Conservation (phyloP, 2,113 vertebrate species). For the Sinocyclocheilus rhinocerous region DNA sequence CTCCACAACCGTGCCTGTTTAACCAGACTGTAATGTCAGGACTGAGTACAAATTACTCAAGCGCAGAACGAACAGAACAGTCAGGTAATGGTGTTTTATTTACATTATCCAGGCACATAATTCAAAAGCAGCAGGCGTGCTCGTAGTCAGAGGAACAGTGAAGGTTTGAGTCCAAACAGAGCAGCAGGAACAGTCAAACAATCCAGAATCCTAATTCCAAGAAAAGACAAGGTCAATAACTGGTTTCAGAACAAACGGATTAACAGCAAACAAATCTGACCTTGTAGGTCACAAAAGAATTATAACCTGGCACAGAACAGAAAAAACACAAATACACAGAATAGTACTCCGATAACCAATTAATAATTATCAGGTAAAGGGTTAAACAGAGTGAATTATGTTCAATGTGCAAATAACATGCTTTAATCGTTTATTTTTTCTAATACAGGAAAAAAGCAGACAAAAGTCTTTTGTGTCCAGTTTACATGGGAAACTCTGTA, state of each 20-base stretch:
- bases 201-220: constrained; percentile 18
- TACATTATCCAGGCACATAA: neutral
- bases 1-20: constrained; percentile 22
- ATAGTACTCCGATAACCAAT: neutral
- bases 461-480: neutral
- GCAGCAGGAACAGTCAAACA: constrained; percentile 28
- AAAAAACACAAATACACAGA: neutral
- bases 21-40: constrained; percentile 9
- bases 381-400: neutral
- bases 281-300: neutral
- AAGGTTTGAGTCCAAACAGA: constrained; percentile 17
- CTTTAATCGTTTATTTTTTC: neutral
- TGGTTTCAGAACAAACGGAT: constrained; percentile 16
- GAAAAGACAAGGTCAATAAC: constrained; percentile 9
- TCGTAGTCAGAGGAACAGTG: constrained; percentile 26
- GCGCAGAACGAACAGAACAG: constrained; percentile 14
- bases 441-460: neutral
- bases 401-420: neutral
- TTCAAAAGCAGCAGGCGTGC: constrained; percentile 24
- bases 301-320: neutral
- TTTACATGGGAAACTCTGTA: neutral
- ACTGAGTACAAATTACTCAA: neutral
- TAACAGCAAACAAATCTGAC: neutral
- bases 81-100: constrained; percentile 24
- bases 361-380: neutral